A percentile compares a stretch with the other conserved stretches of the same genome.
Evolutionary conservation across 2,797 vertebrate species (phyloP).

Genomic region (Psittacula echo): DNA sequence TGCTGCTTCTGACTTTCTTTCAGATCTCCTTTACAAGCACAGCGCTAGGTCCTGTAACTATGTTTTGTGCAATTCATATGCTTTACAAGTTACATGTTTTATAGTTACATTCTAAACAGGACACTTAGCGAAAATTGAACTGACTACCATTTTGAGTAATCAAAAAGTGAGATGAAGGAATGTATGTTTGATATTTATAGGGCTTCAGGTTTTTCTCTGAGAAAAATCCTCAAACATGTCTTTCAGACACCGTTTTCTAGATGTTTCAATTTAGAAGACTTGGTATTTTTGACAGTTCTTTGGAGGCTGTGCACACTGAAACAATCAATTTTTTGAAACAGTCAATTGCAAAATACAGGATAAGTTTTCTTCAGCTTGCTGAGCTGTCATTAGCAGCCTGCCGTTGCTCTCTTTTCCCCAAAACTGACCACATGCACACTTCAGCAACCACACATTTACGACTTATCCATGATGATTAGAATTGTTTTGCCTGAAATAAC

Average conservation of each 20-base stretch:
- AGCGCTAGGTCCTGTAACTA: background rate
- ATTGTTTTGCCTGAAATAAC: background rate
- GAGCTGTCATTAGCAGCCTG: background rate
- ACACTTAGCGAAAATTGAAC: background rate
- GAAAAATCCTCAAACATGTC: background rate
- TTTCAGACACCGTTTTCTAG: background rate
- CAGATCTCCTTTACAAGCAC: background rate
- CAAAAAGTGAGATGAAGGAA: background rate
- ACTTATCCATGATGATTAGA: background rate
- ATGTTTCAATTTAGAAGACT: background rate
- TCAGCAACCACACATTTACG: background rate
- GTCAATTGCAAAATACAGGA: background rate
- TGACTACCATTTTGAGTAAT: background rate
- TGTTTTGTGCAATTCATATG: background rate
- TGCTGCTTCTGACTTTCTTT: background rate
- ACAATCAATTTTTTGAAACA: background rate
- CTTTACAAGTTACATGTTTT: background rate
- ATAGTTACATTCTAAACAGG: background rate
- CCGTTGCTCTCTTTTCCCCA: background rate
- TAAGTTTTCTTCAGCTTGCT: background rate
- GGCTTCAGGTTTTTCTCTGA: background rate
- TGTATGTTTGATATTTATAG: background rate
- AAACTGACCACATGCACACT: background rate
- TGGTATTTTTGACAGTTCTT: background rate
- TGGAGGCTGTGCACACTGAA: background rate